Base-by-base conservation (phyloP, 2,888 invertebrate genomes). In the Odontocolon sp. region DNA sequence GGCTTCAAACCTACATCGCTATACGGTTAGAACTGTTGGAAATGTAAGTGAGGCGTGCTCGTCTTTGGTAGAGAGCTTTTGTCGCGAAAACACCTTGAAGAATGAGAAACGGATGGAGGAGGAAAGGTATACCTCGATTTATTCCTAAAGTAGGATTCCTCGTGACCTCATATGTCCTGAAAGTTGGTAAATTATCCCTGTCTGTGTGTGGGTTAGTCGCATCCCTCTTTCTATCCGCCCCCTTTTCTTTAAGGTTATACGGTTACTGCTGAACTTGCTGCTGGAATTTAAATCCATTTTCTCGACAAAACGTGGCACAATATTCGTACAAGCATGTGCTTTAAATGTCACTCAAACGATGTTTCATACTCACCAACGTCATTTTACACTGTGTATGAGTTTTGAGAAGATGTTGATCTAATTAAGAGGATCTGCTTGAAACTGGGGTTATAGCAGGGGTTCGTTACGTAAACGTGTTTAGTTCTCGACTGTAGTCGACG, bases 11-110 rank as follows among this genome's bases (percentile, higher is more conserved):
- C 36, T 3, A 47, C 45, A 18, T 11, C 42, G 14, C 14, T 33
- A 8, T 21, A 14, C 26, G 16, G 40, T 16, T 9, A 9, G 26
- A n/a, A n/a, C 59, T 9, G 14, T 11, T 0, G 31, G 3, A 16
- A 16, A 23, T 42, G 14, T 18, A 9, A 50, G 50, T 28, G 40
- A 36, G 26, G 31, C n/a, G 21, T 8, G 6, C 16, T 23, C 14
- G 14, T 38, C 14, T 14, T 23, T 36, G 36, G 26, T 28, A 3
- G 5, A 26, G n/a, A 9, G 36, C 16, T 50, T 64, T 50, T 50
- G 50, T 64, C 64, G 33, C 33, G 36, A 64, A 50, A 64, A 64
- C 50, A 64, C 64, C 26, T 50, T 50, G 64, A 64, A 50, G 26
- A 26, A 64, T 50, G 64, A 50, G 50, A 64, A 50, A n/a, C 64